Percentiles rank a stretch among this genome's conserved stretches.
phyloP scores from a whole-genome alignment of 2,888 invertebrate genomes.

The Lydus trimaculatus region DNA sequence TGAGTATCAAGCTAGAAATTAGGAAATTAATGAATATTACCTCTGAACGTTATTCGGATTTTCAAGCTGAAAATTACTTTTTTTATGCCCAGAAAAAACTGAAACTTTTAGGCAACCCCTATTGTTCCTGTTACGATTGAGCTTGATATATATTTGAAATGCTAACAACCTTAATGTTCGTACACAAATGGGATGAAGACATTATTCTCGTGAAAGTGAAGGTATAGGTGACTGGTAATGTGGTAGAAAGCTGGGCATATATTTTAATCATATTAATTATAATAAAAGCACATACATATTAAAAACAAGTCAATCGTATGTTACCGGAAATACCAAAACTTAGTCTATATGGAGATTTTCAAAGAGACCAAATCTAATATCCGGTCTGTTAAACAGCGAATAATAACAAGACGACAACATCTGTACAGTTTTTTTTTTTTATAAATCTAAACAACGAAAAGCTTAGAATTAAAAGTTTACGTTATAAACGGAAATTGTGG shows the following conservation, averaged over 20 bases:
- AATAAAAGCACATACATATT: slow-evolving; percentile 26
- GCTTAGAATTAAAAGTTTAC: slow-evolving; percentile 3
- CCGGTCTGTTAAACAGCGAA: slow-evolving; percentile 14
- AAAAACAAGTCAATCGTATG: slow-evolving; percentile 10
- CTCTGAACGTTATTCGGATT: too few relatives aligned
- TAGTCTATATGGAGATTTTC: background rate
- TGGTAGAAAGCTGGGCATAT: slow-evolving; percentile 21
- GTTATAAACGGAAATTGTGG: slow-evolving; percentile 6
- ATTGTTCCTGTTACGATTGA: background rate
- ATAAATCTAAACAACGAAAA: slow-evolving; percentile 8
- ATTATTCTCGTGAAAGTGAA: slow-evolving; percentile 30
- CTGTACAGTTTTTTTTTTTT: slow-evolving; percentile 2
- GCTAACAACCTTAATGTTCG: background rate
- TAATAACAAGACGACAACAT: slow-evolving; percentile 7
- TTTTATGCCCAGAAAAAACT: background rate
- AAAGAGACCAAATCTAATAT: slow-evolving; percentile 19
- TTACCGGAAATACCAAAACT: background rate
- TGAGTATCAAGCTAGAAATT: too few relatives aligned
- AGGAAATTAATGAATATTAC: too few relatives aligned
- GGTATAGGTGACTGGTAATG: slow-evolving; percentile 27
- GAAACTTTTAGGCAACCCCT: slow-evolving; percentile 16
- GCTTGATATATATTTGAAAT: background rate
- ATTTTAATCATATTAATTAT: slow-evolving; percentile 36
- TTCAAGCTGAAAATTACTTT: background rate
- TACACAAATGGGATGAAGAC: slow-evolving; percentile 24